Base-by-base conservation (phyloP, 1,140 invertebrate genomes). In the Conopomorpha cramerella region DNA sequence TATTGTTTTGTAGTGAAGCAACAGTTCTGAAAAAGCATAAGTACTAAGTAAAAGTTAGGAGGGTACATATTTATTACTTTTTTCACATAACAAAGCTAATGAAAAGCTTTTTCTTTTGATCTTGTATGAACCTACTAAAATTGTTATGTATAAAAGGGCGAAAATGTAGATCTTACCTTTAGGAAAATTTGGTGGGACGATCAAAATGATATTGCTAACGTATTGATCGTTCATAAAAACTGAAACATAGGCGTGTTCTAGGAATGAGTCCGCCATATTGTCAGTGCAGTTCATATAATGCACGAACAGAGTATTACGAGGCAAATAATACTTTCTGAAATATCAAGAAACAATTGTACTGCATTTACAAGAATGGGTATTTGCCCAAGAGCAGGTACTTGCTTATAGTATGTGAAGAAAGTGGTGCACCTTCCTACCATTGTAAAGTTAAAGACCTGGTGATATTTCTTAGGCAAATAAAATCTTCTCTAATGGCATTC, bases 291-390 rank as follows among this genome's bases (percentile, higher is more conserved):
- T 74, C 36, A 82, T 67, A 11, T 79, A 71, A 45, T 83, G 81
- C n/a, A 84, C 57, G 48, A 82, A 84, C 33, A 82, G 48, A 2
- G 80, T 78, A 36, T 81, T 81, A 18, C 71, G 52, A 18, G 74
- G 55, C 12, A 71, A n/a, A n/a, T n/a, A n/a, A n/a, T n/a, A n/a
- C n/a, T n/a, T n/a, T n/a, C n/a, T n/a, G n/a, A n/a, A n/a, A n/a
- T n/a, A n/a, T n/a, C n/a, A n/a, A n/a, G n/a, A n/a, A n/a, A n/a
- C n/a, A n/a, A n/a, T n/a, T n/a, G n/a, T n/a, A n/a, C n/a, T n/a
- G n/a, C n/a, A n/a, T n/a, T n/a, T n/a, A n/a, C n/a, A n/a, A n/a
- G n/a, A n/a, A n/a, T n/a, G n/a, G n/a, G n/a, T n/a, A n/a, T n/a
- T n/a, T n/a, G n/a, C n/a, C n/a, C n/a, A n/a, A n/a, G n/a, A n/a